Evolutionary conservation across 2,888 invertebrate genomes (phyloP), one percentile per base, ranked within the genome.

Genomic region (Noctua janthe): DNA sequence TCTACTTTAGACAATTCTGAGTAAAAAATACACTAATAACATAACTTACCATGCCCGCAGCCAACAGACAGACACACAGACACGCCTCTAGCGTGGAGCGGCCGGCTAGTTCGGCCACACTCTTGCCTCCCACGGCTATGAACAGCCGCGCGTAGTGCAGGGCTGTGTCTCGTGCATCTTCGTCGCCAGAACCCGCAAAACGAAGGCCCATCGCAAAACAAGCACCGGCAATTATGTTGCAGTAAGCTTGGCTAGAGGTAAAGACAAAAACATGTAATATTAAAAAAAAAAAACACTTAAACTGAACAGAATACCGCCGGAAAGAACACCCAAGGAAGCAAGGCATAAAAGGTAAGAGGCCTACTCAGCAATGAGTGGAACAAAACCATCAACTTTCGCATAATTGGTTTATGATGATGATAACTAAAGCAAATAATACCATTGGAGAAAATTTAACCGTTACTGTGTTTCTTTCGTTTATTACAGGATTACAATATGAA

Each of bases 191-290:
- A 62, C 99, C 99, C 1, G 99, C 99, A 97, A 98, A 99, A 87
- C 99, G 98, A 7, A 99, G 97, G 1, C 99, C 99, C 89, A 99
- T 95, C 13, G 99, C 99, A 97, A 99, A 98, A 90, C 99, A 99
- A 2, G 99, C 99, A 35, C 99, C 99, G 0, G 99, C 98, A 81
- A 99, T 97, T 85, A 99, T 99, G 95, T 99, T 99, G 95, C 99
- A 99, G 96, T 99, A 99, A 0, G 99, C 99, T 97, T 99, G 99
- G 91, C 99, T 99, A 92, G 64, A 43, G 0, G 15, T 15, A 35
- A 20, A 0, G 3, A 8, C 1, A n/a, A 56, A 39, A 47, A 29
- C 7, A 59, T 29, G 1, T 7, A 1, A 29, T n/a, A 4, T 17
- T 51, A 4, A 23, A n/a, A 39, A 39, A 29, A 13, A 59, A 13